Evolutionary conservation across 2,888 invertebrate species (phyloP), one percentile per base, ranked within the genome.

Genomic region (Taenaris catops): DNA sequence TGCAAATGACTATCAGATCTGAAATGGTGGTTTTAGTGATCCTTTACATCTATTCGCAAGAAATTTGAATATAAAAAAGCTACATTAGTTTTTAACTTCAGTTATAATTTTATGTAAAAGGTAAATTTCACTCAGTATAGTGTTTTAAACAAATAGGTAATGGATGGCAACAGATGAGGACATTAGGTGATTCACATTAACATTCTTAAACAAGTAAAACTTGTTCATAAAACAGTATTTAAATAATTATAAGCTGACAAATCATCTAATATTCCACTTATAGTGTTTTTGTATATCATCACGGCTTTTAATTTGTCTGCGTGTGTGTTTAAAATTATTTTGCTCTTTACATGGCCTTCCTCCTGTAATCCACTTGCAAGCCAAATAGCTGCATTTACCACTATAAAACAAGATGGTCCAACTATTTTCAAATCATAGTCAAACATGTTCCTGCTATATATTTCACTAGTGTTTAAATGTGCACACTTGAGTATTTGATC

Each of bases 301-400:
- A 53, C 48, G 20, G 81, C 80, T 3, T 32, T 31, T 2, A 51
- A 35, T 38, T 59, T 69, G 34, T 80, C 76, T 34, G 60, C 58
- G 1, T 52, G 45, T 1, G 66, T 72, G 0, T 35, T 49, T 23
- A 48, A 66, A 10, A 67, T 41, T 2, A 49, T 45, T 45, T 76
- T 84, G 43, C 83, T 84, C 25, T 60, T 63, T 0, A 84, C 74
- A 63, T 81, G 76, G 0, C 84, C 86, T 36, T 76, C 83, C 49
- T 74, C 58, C 45, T 84, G 84, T 18, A 83, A 46, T 0, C 84
- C 84, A 45, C 60, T 67, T 1, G 60, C 62, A 1, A 84, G 49
- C 83, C 84, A 84, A 5, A 80, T 28, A 1, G 83, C 78, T 19
- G 79, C 80, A 41, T 84, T 84, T 0, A 74, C 80, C 8, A 73